These are phyloP conservation scores for Andrena camellia DNA, from an alignment of 2,888 invertebrate species.

Conservation along the genomic window DNA sequence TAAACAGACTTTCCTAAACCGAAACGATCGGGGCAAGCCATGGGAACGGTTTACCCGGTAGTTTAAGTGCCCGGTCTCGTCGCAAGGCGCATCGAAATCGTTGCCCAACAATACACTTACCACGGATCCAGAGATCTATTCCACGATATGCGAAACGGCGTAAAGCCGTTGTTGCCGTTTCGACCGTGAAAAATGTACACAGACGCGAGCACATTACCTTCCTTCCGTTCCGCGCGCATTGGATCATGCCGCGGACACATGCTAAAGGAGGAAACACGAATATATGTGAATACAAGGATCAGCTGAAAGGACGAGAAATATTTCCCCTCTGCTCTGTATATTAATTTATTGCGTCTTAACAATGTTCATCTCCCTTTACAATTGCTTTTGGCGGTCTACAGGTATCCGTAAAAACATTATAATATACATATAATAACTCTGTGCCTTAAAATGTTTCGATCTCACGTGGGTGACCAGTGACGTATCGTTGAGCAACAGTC, in stretches of 20 bases:
- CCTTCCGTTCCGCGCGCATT: no score
- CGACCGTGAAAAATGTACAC: background rate
- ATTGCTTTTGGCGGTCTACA: conserved; percentile 44
- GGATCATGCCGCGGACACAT: no score
- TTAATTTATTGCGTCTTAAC: conserved; percentile 62
- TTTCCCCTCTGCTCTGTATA: conserved; percentile 25
- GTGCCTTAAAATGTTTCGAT: conserved; percentile 50
- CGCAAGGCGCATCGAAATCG: conserved; percentile 22
- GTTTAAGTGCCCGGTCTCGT: conserved; percentile 49
- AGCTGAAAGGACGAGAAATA: background rate
- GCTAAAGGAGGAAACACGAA: no score
- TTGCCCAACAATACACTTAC: conserved; percentile 20
- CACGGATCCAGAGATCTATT: conserved; percentile 17
- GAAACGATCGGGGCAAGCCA: conserved; percentile 53
- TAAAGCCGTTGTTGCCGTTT: background rate
- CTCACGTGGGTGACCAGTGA: conserved; percentile 26
- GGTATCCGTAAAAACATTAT: conserved; percentile 66
- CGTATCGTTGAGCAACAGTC: conserved; percentile 61
- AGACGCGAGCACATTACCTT: no score
- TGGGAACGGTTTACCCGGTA: conserved; percentile 47
- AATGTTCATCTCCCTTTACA: conserved; percentile 46
- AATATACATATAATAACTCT: conserved; percentile 58
- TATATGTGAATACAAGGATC: background rate
- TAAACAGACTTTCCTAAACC: conserved; percentile 65
- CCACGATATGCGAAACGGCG: conserved; percentile 20